Conservation (phyloP, 2,797 vertebrate genomes). For the Pogoniulus pusillus region DNA sequence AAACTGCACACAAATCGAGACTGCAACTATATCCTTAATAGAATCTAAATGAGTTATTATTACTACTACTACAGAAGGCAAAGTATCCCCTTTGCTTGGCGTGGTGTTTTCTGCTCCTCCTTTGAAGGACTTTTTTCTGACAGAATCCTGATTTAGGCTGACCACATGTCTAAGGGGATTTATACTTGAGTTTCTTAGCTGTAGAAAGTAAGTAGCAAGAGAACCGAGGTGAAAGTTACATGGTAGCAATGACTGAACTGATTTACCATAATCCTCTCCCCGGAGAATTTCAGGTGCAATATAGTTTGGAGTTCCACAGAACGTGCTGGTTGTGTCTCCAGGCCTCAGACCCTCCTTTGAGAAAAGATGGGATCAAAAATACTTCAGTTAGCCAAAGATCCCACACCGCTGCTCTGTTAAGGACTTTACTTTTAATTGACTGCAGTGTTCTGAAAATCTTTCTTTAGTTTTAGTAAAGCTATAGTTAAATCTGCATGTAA, state of each 20-base stretch:
- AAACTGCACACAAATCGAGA: not conserved
- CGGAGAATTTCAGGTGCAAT: conserved; percentile 97
- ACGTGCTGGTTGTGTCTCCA: conserved; percentile 97
- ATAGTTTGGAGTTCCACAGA: conserved; percentile 98
- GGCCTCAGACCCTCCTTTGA: conserved; percentile 95
- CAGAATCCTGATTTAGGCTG: not conserved
- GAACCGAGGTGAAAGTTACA: not conserved
- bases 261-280: conserved; percentile 96
- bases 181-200: not conserved
- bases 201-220: not conserved
- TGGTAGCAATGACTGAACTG: not conserved
- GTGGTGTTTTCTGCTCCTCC: not conserved
- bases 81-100: not conserved
- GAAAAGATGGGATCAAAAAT: not conserved
- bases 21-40: not conserved
- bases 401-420: not conserved
- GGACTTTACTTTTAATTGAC: not conserved
- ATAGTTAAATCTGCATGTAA: not conserved
- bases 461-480: not conserved
- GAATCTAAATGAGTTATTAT: not conserved
- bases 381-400: not conserved
- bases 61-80: not conserved
- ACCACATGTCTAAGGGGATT: not conserved
- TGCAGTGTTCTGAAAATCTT: not conserved
- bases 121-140: not conserved